phyloP scores from a whole-genome alignment of 2,888 invertebrate genomes.

The Synanthedon vespiformis region DNA sequence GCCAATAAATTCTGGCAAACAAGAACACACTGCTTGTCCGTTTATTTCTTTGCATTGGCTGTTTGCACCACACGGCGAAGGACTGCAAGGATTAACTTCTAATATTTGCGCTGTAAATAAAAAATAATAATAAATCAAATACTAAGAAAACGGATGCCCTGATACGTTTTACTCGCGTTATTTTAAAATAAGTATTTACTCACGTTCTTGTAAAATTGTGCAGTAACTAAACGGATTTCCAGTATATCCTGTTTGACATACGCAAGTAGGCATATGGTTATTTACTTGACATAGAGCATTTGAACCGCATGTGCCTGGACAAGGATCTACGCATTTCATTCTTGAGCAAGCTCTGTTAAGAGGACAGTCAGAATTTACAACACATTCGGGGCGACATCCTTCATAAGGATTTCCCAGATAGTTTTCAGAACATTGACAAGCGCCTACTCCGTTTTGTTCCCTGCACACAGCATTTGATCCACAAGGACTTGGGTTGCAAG shows the following conservation, averaged over 20 bases:
- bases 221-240: conserved; percentile 78
- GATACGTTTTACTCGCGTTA: background rate
- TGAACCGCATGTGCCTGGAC: conserved; percentile 83
- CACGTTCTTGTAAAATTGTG: conserved; percentile 56
- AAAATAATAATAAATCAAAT: background rate
- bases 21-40: conserved; percentile 79
- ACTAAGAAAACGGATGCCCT: background rate
- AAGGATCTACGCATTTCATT: conserved; percentile 82
- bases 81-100: conserved; percentile 45
- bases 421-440: conserved; percentile 75
- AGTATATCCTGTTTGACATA: conserved; percentile 74
- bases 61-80: conserved; percentile 80
- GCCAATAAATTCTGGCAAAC: conserved; percentile 74
- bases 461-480: conserved; percentile 74
- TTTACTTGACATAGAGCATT: conserved; percentile 80
- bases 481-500: conserved; percentile 76
- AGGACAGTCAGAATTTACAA: conserved; percentile 79
- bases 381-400: conserved; percentile 81
- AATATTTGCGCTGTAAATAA: conserved; percentile 35
- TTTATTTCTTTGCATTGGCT: conserved; percentile 81
- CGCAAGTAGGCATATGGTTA: conserved; percentile 80
- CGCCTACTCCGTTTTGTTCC: conserved; percentile 72
- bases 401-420: conserved; percentile 83
- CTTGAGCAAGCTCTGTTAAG: conserved; percentile 78
- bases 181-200: conserved; percentile 16